Evolutionary conservation across 2,888 invertebrate genomes (phyloP), one percentile per base, ranked within the genome.

Genomic region (Frankliniella fusca): DNA sequence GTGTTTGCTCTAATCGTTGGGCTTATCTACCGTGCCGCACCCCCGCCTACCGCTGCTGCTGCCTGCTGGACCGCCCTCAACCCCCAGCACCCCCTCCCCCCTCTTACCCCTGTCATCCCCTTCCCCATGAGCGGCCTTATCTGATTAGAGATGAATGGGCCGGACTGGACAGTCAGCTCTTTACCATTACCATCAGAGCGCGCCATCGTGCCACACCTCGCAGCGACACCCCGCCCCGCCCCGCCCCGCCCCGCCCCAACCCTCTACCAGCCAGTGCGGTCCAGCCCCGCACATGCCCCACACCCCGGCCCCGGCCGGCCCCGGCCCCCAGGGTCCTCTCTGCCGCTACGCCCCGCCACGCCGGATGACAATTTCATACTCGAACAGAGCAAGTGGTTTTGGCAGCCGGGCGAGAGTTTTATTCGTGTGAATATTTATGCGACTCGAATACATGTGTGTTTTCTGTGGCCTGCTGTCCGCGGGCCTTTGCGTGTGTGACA

Each of bases 1-100:
- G 61, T 61, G 61, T 61, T 61, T 61, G 61, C 61, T 61, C 61
- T 61, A 61, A 61, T 61, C 61, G 61, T 61, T 61, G n/a, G n/a
- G 61, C 61, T 61, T 61, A 61, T 61, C 61, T 61, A 18, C 61
- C 61, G 61, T 20, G 18, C 18, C 61, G 15, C 61, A 61, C 20
- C 61, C 54, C 38, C 38, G 2, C 38, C 38, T 38, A 38, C 38
- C 38, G 5, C 38, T 5, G 38, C 54, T n/a, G n/a, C n/a, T n/a
- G 15, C 54, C 54, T 15, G 15, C 54, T 18, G 15, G 12, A 15
- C 54, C 54, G 15, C 12, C 38, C 38, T 5, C 61, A 38, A 2
- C 18, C 61, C 61, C 61, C 11, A 38, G 3, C 38, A 2, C 54
- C 54, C 54, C 54, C 54, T 18, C 54, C 54, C 54, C 54, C 8